Base-by-base conservation (phyloP, 2,888 invertebrate genomes). In the Eupithecia dodoneata region DNA sequence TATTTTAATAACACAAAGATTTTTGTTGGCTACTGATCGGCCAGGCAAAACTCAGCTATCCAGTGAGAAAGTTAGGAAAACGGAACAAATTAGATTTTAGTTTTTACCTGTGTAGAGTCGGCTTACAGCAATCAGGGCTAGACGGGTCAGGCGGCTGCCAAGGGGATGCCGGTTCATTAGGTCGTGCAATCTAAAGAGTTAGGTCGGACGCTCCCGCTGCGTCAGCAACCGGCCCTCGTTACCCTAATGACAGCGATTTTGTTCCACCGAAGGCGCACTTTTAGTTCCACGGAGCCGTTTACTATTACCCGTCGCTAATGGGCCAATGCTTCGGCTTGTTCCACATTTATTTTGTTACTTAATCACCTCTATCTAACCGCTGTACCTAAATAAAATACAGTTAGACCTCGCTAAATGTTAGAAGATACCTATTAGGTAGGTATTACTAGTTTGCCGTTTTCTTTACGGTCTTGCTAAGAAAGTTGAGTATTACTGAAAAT, bases 181-280 rank as follows among this genome's bases (percentile, higher is more conserved):
- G 91, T 91, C 90, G 87, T 87, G 88, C 87, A 83, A 87, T 87
- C 88, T 88, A 91, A 90, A 91, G 91, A 92, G 92, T 91, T 91
- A 89, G 88, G 88, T 86, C 87, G 88, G 88, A 86, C 89, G 86
- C 87, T 87, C 87, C 85, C 89, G 91, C 92, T 87, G 90, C 91
- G 92, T 93, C 94, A 93, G 93, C 92, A 85, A 86, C 87, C 87
- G 87, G 84, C 90, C 89, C 93, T 93, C 94, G 94, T 94, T 94
- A 94, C 91, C 90, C 92, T 94, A 94, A 94, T 93, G 94, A 93
- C 90, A 93, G 90, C 92, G 91, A 94, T 94, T 94, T 93, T 89
- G 90, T 91, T 91, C 89, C 88, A 87, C 87, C 88, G 89, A 88
- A 88, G 90, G 91, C 91, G 90, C 89, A 92, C 90, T 93, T 93